phyloP scores from a whole-genome alignment of 2,113 vertebrate species.

The Poeciliopsis turrubarensis region DNA sequence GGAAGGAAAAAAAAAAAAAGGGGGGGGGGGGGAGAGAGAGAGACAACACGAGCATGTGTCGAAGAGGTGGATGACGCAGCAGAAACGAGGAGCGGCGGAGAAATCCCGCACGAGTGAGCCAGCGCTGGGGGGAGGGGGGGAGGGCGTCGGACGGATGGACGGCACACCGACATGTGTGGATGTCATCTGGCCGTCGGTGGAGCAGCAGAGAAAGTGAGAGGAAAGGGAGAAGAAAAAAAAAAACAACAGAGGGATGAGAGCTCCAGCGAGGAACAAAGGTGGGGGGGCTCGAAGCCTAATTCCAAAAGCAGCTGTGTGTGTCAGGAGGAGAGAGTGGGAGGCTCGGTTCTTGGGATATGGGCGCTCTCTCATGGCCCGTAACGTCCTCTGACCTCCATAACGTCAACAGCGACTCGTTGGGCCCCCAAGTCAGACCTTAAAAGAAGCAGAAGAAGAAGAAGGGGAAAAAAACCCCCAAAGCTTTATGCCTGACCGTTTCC shows the following conservation, averaged over 20 bases:
- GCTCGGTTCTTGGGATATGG: constrained; percentile 58
- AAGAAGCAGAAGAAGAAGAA: no score
- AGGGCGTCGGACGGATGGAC: constrained; percentile 54
- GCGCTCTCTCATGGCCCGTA: constrained; percentile 62
- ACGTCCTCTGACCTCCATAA: constrained; percentile 64
- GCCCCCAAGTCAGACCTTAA: constrained; percentile 16
- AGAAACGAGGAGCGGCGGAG: constrained; percentile 36
- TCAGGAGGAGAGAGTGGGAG: constrained; percentile 22
- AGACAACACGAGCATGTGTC: constrained; percentile 27
- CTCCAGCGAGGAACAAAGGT: constrained; percentile 51
- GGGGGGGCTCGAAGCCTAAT: constrained; percentile 70
- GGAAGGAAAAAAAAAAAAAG: background rate
- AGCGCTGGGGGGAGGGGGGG: constrained; percentile 25
- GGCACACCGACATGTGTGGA: constrained; percentile 74
- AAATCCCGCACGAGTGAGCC: constrained; percentile 65
- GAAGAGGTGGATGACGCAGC: constrained; percentile 56
- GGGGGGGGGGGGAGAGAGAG: no score
- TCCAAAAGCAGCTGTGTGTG: constrained; percentile 81
- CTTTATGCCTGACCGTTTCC: background rate
- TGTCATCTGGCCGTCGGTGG: constrained; percentile 80
- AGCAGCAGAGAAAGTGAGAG: constrained; percentile 29
- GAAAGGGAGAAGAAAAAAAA: background rate
- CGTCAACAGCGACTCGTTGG: constrained; percentile 48
- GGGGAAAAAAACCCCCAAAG: background rate
- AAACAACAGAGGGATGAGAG: constrained; percentile 12